Base-by-base conservation (phyloP, 2,113 vertebrate species). In the Carassius auratus region DNA sequence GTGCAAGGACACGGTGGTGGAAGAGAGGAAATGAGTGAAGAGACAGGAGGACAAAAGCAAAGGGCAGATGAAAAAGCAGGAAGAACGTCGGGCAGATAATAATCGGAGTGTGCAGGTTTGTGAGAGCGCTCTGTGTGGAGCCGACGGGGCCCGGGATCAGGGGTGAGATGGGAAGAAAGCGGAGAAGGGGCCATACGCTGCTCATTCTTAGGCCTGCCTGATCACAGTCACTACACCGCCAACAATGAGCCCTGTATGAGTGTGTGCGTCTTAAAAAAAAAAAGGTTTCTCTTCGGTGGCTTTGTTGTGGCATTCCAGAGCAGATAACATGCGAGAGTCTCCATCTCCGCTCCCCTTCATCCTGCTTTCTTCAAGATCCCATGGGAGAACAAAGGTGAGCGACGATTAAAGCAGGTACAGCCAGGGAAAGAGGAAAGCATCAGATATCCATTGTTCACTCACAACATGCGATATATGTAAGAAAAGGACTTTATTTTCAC, bases 141-240 rank as follows among this genome's bases (percentile, higher is more conserved):
- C 76, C 75, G 64, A 81, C 78, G 84, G 84, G 85, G 74, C 38
- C 45, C 21, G 68, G 84, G 84, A 86, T 66, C 77, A 75, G 86
- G 81, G 76, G 87, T 74, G 52, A 89, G 83, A 85, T 87, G 86
- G 87, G 88, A 91, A 84, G 85, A 86, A 85, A 86, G 85, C 38
- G 64, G 85, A 90, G 87, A 88, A 87, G 86, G 86, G 88, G 76
- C 55, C 55, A 69, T 76, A 57, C 82, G 82, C 45, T 82, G 81
- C 68, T 89, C 85, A 80, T 76, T 80, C 84, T 79, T 79, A 50
- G 66, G 86, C 82, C 86, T 84, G 85, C 84, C 82, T 85, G 86
- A 91, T 91, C 87, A 90, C 86, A 90, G 86, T 78, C 76, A 52
- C 48, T 81, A 68, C 81, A 84, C 76, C 85, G 64, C 81, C 52